Conservation (phyloP, 2,888 invertebrate genomes). For the Drosophila pseudotalamancana region DNA sequence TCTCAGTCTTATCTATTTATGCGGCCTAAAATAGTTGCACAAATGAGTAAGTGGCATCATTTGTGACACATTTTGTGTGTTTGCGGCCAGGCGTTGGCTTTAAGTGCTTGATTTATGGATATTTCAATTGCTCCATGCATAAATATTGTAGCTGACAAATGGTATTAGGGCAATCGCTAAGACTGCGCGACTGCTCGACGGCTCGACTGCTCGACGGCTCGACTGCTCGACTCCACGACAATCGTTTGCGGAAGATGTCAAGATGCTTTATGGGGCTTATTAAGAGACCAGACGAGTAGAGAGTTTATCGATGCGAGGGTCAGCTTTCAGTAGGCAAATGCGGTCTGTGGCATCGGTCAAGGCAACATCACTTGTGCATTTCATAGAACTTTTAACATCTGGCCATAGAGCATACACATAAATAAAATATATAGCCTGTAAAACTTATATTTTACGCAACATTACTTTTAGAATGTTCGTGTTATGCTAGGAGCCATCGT, state of each 20-base stretch:
- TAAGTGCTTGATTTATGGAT: slow-evolving; percentile 74
- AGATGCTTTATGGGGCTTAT: slow-evolving; percentile 67
- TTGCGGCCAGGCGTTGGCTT: slow-evolving; percentile 57
- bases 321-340: slow-evolving; percentile 29
- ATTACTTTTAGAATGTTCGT: too few relatives aligned
- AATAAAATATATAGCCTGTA: not conserved
- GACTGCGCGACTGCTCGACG: slow-evolving; percentile 39
- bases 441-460: not conserved
- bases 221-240: slow-evolving; percentile 40
- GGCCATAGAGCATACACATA: not conserved
- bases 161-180: slow-evolving; percentile 62
- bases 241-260: slow-evolving; percentile 58
- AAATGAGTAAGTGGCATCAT: slow-evolving; percentile 60
- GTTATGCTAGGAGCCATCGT: too few relatives aligned
- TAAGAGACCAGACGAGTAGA: slow-evolving; percentile 44
- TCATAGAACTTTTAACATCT: not conserved
- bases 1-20: slow-evolving; percentile 27
- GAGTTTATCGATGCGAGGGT: slow-evolving; percentile 36
- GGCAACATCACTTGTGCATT: not conserved
- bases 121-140: slow-evolving; percentile 72
- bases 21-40: slow-evolving; percentile 47
- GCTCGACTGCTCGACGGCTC: too few relatives aligned
- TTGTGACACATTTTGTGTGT: slow-evolving; percentile 50
- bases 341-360: not conserved
- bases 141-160: slow-evolving; percentile 76